phyloP scores from a whole-genome alignment of 2,888 invertebrate genomes.

The Phyllotreta striolata region DNA sequence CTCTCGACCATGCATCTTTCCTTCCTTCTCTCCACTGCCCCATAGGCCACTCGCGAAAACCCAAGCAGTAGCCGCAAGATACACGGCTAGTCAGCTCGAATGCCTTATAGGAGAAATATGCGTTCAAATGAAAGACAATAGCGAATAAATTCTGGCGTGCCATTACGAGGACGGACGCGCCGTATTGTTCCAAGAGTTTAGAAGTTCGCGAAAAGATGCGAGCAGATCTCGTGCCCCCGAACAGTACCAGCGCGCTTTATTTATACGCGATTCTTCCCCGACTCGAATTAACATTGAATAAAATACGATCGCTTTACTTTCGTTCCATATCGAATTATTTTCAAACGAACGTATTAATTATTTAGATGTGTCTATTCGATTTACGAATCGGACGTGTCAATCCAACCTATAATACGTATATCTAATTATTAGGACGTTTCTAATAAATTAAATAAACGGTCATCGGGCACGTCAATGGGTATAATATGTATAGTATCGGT shows the following conservation, averaged over 20 bases:
- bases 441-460: too few species aligned
- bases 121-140: conserved; percentile 63
- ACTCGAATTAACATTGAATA: neutral
- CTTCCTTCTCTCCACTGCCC: too few species aligned
- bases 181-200: conserved; percentile 48
- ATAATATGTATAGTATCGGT: conserved; percentile 25
- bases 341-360: too few species aligned
- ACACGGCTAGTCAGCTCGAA: conserved; percentile 47
- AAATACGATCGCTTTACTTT: too few species aligned
- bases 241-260: conserved; percentile 23
- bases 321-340: too few species aligned
- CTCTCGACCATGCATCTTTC: too few species aligned
- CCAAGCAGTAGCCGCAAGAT: conserved; percentile 51
- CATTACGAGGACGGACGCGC: conserved; percentile 48
- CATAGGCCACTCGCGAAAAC: too few species aligned
- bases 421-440: too few species aligned
- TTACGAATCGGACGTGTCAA: too few species aligned
- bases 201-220: conserved; percentile 34
- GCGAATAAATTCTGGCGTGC: conserved; percentile 60
- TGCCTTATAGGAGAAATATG: conserved; percentile 57
- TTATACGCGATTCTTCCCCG: conserved; percentile 1
- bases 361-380: too few species aligned
- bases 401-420: too few species aligned
- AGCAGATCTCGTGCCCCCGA: conserved; percentile 24
- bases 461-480: too few species aligned